Evolutionary conservation across 2,113 vertebrate genomes (phyloP).

Genomic region (Axis porcinus): DNA sequence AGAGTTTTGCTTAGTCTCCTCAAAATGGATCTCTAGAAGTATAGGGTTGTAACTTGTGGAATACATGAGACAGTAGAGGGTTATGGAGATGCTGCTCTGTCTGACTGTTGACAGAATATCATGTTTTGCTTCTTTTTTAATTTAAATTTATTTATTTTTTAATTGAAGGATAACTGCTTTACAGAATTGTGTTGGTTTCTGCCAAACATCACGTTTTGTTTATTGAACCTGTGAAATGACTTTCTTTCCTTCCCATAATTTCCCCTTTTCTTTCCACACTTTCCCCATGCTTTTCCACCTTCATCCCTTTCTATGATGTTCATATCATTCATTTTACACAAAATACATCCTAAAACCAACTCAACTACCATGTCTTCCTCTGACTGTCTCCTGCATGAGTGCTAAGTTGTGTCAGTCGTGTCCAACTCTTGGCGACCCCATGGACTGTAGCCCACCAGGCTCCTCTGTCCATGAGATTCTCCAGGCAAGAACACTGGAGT

Average conservation of each 20-base stretch:
- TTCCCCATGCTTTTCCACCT: neutral
- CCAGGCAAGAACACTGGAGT: neutral
- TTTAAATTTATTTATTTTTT: neutral
- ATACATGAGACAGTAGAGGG: neutral
- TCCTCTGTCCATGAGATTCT: neutral
- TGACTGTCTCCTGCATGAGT: neutral
- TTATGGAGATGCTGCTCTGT: neutral
- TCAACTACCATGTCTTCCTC: neutral
- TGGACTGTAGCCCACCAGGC: neutral
- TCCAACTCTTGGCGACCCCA: neutral
- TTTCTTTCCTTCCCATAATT: neutral
- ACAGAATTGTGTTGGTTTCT: neutral
- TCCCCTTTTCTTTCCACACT: neutral
- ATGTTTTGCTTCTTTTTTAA: neutral
- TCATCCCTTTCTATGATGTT: neutral
- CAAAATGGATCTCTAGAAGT: neutral
- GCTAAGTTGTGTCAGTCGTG: neutral
- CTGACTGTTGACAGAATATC: neutral
- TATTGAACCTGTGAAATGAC: neutral
- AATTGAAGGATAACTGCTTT: neutral
- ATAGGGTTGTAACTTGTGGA: neutral
- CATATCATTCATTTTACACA: neutral
- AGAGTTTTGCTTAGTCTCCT: neutral
- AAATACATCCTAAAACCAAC: neutral
- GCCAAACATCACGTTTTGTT: neutral